Evolutionary conservation across 2,113 vertebrate genomes (phyloP).

Genomic region (Riparia riparia): DNA sequence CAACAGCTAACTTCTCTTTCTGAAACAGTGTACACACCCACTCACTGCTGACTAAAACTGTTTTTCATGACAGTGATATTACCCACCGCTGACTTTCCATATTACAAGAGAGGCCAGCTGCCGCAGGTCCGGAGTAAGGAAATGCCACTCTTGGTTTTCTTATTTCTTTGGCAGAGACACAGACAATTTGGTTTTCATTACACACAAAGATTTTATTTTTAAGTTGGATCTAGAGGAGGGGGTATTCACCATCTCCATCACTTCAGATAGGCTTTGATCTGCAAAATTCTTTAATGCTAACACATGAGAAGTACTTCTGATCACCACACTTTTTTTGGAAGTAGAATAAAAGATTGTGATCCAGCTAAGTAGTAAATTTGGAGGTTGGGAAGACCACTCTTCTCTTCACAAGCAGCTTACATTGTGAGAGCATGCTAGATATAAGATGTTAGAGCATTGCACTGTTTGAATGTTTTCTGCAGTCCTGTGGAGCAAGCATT

Average conservation of each 20-base stretch:
- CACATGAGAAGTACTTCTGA: background rate
- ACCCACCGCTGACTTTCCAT: background rate
- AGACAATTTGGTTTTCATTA: background rate
- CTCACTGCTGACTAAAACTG: background rate
- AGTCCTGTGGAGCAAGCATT: background rate
- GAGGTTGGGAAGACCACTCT: background rate
- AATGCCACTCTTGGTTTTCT: slow-evolving; percentile 4
- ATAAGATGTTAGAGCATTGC: background rate
- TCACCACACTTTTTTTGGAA: background rate
- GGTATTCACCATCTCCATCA: background rate
- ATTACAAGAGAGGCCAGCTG: background rate
- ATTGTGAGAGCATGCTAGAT: background rate
- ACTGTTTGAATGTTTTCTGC: background rate
- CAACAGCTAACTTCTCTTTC: background rate
- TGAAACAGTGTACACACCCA: background rate
- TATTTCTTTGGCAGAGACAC: slow-evolving; percentile 6
- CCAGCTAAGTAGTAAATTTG: background rate
- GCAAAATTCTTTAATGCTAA: background rate
- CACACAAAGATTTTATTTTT: background rate
- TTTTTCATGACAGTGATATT: background rate
- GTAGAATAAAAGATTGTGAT: background rate
- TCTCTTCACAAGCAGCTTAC: background rate
- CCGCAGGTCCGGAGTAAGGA: background rate
- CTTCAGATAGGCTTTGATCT: background rate
- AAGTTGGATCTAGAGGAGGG: background rate